phyloP scores from a whole-genome alignment of 2,113 vertebrate species.

The Corydoras maculifer region DNA sequence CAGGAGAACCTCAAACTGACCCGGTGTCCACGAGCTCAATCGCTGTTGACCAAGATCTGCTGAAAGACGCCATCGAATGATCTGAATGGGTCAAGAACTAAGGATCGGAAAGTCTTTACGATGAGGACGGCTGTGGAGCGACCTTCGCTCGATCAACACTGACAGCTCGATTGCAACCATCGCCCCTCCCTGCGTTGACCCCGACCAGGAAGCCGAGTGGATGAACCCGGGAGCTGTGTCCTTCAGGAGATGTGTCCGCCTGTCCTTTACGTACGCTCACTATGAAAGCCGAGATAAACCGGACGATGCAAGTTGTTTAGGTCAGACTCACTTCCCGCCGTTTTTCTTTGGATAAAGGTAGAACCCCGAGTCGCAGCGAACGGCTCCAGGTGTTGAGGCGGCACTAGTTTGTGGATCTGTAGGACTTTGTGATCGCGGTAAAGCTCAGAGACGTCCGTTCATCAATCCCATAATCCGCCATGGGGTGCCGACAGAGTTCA shows the following conservation, averaged over 20 bases:
- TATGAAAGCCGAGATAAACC: no score
- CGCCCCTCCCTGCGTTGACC: constrained; percentile 25
- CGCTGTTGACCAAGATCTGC: constrained; percentile 42
- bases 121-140: constrained; percentile 59
- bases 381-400: no score
- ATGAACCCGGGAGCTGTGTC: constrained; percentile 36
- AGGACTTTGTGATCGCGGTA: no score
- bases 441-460: neutral
- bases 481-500: constrained; percentile 99
- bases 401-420: no score
- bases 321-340: neutral
- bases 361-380: neutral
- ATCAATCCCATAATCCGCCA: constrained; percentile 62
- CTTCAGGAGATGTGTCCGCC: no score
- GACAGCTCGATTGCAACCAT: constrained; percentile 46
- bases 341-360: neutral
- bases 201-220: constrained; percentile 43
- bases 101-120: constrained; percentile 44
- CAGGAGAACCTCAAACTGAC: constrained; percentile 36
- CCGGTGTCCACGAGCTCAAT: constrained; percentile 27
- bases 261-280: no score
- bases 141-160: constrained; percentile 48
- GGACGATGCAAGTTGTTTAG: constrained; percentile 46
- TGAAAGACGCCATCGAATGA: constrained; percentile 30
- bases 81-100: constrained; percentile 20